Percentiles rank a stretch among this genome's conserved stretches.
phyloP scores from a whole-genome alignment of 2,888 invertebrate genomes.

The Oscheius onirici region DNA sequence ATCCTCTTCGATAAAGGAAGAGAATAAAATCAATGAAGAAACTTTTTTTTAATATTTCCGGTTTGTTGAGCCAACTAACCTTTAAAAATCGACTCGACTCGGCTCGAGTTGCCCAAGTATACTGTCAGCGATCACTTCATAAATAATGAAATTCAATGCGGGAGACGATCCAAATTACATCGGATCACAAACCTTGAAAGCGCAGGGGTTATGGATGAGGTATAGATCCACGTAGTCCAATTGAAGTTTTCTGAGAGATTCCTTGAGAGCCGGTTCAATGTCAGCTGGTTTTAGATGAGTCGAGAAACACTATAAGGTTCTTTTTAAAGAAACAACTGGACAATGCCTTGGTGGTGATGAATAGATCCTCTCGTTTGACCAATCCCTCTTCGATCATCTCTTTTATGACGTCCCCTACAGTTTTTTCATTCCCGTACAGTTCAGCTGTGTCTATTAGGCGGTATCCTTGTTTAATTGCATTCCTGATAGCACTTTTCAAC shows the following conservation, averaged over 20 bases:
- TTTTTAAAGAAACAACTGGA: neutral
- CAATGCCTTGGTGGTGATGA: slow-evolving; percentile 80
- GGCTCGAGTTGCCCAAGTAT: too few relatives aligned
- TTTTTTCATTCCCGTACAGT: slow-evolving; percentile 57
- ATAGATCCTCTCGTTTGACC: slow-evolving; percentile 79
- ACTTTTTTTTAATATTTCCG: too few relatives aligned
- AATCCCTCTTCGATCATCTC: slow-evolving; percentile 76
- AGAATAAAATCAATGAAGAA: too few relatives aligned
- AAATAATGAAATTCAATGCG: too few relatives aligned
- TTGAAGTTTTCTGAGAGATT: slow-evolving; percentile 78
- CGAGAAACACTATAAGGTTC: slow-evolving; percentile 29
- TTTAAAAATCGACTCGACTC: too few relatives aligned
- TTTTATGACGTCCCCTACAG: slow-evolving; percentile 43
- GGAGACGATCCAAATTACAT: too few relatives aligned
- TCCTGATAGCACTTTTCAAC: slow-evolving; percentile 81
- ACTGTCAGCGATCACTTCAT: too few relatives aligned
- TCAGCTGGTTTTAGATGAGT: slow-evolving; percentile 34
- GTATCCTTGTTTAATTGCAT: slow-evolving; percentile 78
- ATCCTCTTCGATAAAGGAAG: too few relatives aligned
- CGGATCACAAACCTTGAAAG: slow-evolving; percentile 43
- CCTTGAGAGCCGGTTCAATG: slow-evolving; percentile 41
- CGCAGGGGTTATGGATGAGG: slow-evolving; percentile 83
- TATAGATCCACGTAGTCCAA: slow-evolving; percentile 86
- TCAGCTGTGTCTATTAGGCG: slow-evolving; percentile 67
- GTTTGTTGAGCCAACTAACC: too few relatives aligned